Evolutionary conservation across 2,888 invertebrate species (phyloP).

Genomic region (Drosophila barbarae): DNA sequence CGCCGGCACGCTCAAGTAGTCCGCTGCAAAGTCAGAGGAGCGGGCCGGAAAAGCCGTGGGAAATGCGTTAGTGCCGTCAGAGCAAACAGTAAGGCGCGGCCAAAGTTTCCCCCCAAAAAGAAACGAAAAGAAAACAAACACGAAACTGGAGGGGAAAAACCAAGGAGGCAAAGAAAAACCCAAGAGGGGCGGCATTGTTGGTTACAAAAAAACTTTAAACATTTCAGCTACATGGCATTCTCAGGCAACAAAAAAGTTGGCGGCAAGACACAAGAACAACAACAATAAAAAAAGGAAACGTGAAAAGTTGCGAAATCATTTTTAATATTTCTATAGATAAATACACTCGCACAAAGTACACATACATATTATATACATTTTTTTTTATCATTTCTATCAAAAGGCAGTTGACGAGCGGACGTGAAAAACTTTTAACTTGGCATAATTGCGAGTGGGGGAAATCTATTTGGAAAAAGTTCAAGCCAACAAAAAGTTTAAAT

Average conservation of each 20-base stretch:
- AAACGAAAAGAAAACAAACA: conserved; percentile 30
- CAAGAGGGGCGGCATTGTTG: conserved; percentile 17
- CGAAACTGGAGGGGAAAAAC: conserved; percentile 21
- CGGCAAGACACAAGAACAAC: conserved; percentile 11
- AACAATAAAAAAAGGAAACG: conserved; percentile 15
- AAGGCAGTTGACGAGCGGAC: conserved; percentile 22
- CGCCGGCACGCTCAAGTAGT: conserved; percentile 80
- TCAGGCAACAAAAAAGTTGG: conserved; percentile 45
- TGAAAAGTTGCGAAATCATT: conserved; percentile 56
- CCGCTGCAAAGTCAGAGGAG: conserved; percentile 79
- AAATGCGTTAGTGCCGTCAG: conserved; percentile 44
- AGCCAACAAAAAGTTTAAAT: background rate
- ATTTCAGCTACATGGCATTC: conserved; percentile 37
- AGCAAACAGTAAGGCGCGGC: conserved; percentile 40
- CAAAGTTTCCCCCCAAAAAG: conserved; percentile 44
- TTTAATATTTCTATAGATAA: conserved; percentile 28
- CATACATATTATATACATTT: conserved; percentile 4
- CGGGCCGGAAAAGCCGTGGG: conserved; percentile 32
- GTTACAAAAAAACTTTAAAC: conserved; percentile 48
- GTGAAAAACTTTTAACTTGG: conserved; percentile 35
- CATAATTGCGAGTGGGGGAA: conserved; percentile 10
- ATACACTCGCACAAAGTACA: conserved; percentile 14
- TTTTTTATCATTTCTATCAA: conserved; percentile 32
- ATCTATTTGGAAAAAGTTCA: conserved; percentile 11
- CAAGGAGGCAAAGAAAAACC: conserved; percentile 46